Evolutionary conservation across 2,797 vertebrate genomes (phyloP), one percentile per base, ranked within the genome.

Genomic region (Astyanax mexicanus): DNA sequence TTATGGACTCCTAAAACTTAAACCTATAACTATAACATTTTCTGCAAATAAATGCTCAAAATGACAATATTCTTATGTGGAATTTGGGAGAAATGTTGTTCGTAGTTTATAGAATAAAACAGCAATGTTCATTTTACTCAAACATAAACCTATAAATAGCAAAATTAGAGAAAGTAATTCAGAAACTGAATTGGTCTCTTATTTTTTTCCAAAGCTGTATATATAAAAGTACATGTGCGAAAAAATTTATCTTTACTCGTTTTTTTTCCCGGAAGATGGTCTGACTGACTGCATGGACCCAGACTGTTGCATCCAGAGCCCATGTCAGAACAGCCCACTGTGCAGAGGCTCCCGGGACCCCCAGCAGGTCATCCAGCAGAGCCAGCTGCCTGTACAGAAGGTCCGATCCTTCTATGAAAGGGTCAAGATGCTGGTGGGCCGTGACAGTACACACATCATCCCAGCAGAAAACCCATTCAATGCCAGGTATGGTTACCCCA

Each of bases 211-310:
- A n/a, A n/a, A n/a, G n/a, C n/a, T n/a, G n/a, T n/a, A n/a, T n/a
- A n/a, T n/a, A n/a, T n/a, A n/a, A n/a, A n/a, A n/a, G n/a, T n/a
- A n/a, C n/a, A n/a, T n/a, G n/a, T n/a, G n/a, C n/a, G n/a, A n/a
- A n/a, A n/a, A n/a, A n/a, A n/a, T n/a, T n/a, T 72, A 54, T 57
- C 49, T 32, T 52, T 17, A 3, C 29, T 54, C 29, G 58, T 13
- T 62, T 44, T 49, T 35, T 32, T 54, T 35, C 74, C n/a, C 23
- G 75, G 80, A 93, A 99, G 98, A 99, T 84, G 98, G 98, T 83
- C 93, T 99, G 74, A 96, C 96, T 13, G 98, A 99, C 89, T 99
- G 98, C 89, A 93, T 99, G 91, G 98, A 99, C 89, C 98, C 97
- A 0, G 98, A 99, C 91, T 99, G 98, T 90, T 99, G 98, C 89